These are phyloP conservation scores for Onychorhynchus coronatus DNA, from an alignment of 2,113 vertebrate genomes.

Conservation along the genomic window DNA sequence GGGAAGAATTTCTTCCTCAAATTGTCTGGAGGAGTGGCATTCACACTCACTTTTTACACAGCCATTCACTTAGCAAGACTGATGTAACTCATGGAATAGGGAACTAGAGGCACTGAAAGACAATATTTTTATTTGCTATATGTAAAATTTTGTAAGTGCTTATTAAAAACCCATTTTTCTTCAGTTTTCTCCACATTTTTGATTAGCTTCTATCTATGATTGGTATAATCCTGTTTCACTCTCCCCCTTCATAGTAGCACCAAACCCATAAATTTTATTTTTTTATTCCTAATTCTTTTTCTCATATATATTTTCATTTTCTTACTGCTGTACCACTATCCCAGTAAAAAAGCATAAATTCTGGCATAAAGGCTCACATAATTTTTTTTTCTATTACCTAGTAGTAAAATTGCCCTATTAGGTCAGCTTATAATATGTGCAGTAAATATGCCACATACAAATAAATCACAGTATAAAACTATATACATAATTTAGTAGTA, in stretches of 20 bases:
- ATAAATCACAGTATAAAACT: conserved; percentile 27
- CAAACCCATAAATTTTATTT: not conserved
- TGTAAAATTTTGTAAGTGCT: not conserved
- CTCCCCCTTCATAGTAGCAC: not conserved
- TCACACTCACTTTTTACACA: not conserved
- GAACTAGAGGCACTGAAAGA: not conserved
- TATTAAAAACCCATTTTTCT: not conserved
- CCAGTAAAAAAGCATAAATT: not conserved
- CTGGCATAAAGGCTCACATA: not conserved
- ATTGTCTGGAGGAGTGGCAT: not conserved
- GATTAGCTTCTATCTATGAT: not conserved
- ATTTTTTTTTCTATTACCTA: not conserved
- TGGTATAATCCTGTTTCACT: not conserved
- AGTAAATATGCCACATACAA: not conserved
- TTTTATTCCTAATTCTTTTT: not conserved
- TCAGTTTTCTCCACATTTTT: not conserved
- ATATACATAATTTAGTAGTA: not conserved
- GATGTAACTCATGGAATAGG: not conserved
- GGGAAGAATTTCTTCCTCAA: not conserved
- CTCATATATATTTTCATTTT: not conserved
- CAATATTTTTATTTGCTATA: not conserved
- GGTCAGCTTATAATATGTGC: not conserved
- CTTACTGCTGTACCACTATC: not conserved
- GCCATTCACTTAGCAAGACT: not conserved
- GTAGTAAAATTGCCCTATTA: not conserved